Conservation (phyloP, 2,888 invertebrate species). For the Conistra vaccinii region DNA sequence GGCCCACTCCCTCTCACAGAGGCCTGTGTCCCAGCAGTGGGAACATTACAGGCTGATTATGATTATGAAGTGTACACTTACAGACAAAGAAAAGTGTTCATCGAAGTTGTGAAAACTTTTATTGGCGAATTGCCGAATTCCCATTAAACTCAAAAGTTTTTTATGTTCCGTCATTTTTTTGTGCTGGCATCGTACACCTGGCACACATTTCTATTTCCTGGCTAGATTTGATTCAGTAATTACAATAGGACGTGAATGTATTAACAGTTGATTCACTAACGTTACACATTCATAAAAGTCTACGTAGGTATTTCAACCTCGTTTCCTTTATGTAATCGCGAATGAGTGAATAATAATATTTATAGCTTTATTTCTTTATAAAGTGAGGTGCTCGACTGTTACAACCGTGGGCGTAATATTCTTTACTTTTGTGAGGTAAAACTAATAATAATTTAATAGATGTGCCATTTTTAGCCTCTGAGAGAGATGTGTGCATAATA, state of each 20-base stretch:
- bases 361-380: constrained; percentile 19
- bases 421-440: constrained; percentile 20
- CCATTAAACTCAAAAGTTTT: constrained; percentile 21
- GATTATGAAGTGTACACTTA: constrained; percentile 8
- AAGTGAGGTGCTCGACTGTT: constrained; percentile 11
- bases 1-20: too few species aligned
- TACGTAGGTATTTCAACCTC: constrained; percentile 11
- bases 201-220: constrained; percentile 49
- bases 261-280: constrained; percentile 19
- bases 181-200: constrained; percentile 23
- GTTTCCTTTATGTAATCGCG: constrained; percentile 23
- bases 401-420: constrained; percentile 10
- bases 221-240: constrained; percentile 47
- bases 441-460: constrained; percentile 1
- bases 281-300: constrained; percentile 7
- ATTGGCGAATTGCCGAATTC: constrained; percentile 13
- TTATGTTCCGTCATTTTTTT: constrained; percentile 20
- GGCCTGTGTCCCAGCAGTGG: too few species aligned
- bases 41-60: too few species aligned
- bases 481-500: constrained; percentile 1
- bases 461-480: constrained; percentile 29
- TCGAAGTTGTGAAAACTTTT: constrained; percentile 20
- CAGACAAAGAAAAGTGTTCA: constrained; percentile 21
- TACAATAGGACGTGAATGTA: constrained; percentile 35
- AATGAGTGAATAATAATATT: constrained; percentile 8